Conservation (phyloP, 2,888 invertebrate species). For the Pseudeuparius sepicola region DNA sequence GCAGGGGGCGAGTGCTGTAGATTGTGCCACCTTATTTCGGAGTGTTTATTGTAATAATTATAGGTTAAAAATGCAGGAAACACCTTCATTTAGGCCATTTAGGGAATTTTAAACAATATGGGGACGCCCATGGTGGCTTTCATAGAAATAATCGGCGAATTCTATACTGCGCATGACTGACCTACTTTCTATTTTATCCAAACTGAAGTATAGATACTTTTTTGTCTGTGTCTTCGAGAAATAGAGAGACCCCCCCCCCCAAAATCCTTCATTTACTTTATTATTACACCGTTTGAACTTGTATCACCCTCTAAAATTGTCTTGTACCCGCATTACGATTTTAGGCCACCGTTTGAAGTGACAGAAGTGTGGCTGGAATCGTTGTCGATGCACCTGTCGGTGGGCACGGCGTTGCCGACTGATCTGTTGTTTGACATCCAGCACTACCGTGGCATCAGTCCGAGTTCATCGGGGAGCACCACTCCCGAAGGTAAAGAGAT, state of each 20-base stretch:
- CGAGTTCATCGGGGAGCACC: constrained; percentile 49
- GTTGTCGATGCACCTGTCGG: constrained; percentile 60
- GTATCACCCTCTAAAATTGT: background rate
- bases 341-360: constrained; percentile 79
- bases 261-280: background rate
- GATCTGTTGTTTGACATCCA: constrained; percentile 66
- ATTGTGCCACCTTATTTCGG: no score
- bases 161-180: no score
- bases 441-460: constrained; percentile 52
- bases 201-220: no score
- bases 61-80: no score
- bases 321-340: background rate
- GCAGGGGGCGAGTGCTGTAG: no score
- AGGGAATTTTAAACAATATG: no score
- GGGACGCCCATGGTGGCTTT: no score
- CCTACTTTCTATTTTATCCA: no score
- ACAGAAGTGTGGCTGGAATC: constrained; percentile 83
- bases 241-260: background rate
- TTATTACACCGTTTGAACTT: background rate
- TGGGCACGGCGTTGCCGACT: constrained; percentile 51
- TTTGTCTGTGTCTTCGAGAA: constrained; percentile 1
- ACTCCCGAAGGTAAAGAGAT: constrained; percentile 45
- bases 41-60: no score
- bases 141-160: no score
- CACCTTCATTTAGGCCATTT: no score